phyloP scores from a whole-genome alignment of 1,140 invertebrate genomes.

The Drosophila biarmipes region DNA sequence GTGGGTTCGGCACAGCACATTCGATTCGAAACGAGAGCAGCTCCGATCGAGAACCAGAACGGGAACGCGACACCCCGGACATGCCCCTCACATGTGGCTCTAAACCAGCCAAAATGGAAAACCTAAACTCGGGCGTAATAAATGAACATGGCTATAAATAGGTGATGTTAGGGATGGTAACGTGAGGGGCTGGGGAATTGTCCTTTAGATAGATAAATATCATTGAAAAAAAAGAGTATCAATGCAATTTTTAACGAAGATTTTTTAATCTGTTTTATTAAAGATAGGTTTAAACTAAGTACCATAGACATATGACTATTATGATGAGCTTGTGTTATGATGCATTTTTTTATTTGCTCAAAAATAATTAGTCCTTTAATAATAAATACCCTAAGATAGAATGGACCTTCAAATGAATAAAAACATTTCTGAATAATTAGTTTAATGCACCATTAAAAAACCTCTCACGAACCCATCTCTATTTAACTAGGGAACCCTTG shows the following conservation, averaged over 20 bases:
- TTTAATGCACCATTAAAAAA: neutral
- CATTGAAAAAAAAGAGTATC: neutral
- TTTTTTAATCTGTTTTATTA: too few relatives aligned
- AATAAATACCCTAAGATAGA: too few relatives aligned
- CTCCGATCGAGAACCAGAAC: conserved; percentile 41
- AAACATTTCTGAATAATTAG: too few relatives aligned
- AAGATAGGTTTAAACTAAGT: too few relatives aligned
- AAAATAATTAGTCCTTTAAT: too few relatives aligned
- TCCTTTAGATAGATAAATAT: too few relatives aligned
- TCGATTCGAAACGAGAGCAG: conserved; percentile 59
- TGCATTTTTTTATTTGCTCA: too few relatives aligned
- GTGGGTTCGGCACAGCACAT: conserved; percentile 58
- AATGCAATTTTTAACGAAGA: too few relatives aligned
- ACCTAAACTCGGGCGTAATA: conserved; percentile 67
- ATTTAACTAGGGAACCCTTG: conserved; percentile 22
- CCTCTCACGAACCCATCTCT: conserved; percentile 36
- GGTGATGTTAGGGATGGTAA: conserved; percentile 19
- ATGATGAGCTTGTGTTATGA: too few relatives aligned
- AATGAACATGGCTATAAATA: conserved; percentile 66
- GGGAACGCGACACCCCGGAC: conserved; percentile 53
- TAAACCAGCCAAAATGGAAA: conserved; percentile 40
- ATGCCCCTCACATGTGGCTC: conserved; percentile 68
- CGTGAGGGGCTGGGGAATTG: conserved; percentile 1
- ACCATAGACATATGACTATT: too few relatives aligned
- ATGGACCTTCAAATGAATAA: too few relatives aligned